These are phyloP conservation scores for Agonopterix subpropinquella DNA, from an alignment of 2,888 invertebrate genomes.

Conservation along the genomic window DNA sequence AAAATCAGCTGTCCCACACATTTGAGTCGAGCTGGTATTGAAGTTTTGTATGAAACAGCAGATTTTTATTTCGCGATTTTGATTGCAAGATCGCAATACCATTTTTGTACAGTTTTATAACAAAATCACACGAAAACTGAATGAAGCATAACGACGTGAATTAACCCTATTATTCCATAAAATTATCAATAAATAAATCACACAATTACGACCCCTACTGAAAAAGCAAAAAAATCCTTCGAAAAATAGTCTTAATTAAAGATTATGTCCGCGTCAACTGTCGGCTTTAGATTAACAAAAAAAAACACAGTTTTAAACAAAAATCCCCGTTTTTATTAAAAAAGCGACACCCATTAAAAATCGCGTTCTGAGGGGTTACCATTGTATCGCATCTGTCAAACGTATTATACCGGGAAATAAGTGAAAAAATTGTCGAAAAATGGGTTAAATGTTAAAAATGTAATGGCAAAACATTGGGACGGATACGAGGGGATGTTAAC, in stretches of 20 bases:
- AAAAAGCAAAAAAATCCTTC: conserved; percentile 29
- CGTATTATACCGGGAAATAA: conserved; percentile 41
- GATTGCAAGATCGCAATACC: neutral
- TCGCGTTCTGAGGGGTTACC: conserved; percentile 44
- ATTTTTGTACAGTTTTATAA: neutral
- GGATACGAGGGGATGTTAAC: conserved; percentile 34
- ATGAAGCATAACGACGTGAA: conserved; percentile 1
- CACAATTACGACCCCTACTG: conserved; percentile 37
- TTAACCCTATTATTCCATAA: conserved; percentile 28
- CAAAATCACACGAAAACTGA: conserved; percentile 2
- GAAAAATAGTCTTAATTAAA: conserved; percentile 71
- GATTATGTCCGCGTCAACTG: conserved; percentile 75
- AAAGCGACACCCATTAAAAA: conserved; percentile 67
- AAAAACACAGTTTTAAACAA: conserved; percentile 37
- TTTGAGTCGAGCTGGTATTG: too few relatives aligned
- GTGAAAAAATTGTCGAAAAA: conserved; percentile 62
- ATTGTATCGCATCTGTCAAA: conserved; percentile 60
- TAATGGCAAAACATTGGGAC: conserved; percentile 48
- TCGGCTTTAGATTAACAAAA: conserved; percentile 65
- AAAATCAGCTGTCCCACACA: too few relatives aligned
- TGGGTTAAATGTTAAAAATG: conserved; percentile 67
- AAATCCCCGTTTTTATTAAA: conserved; percentile 44
- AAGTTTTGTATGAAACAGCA: too few relatives aligned
- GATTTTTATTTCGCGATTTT: too few relatives aligned
- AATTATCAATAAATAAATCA: conserved; percentile 61